These are phyloP conservation scores for Psix sp. DNA, from an alignment of 1,140 invertebrate species.

Conservation along the genomic window DNA sequence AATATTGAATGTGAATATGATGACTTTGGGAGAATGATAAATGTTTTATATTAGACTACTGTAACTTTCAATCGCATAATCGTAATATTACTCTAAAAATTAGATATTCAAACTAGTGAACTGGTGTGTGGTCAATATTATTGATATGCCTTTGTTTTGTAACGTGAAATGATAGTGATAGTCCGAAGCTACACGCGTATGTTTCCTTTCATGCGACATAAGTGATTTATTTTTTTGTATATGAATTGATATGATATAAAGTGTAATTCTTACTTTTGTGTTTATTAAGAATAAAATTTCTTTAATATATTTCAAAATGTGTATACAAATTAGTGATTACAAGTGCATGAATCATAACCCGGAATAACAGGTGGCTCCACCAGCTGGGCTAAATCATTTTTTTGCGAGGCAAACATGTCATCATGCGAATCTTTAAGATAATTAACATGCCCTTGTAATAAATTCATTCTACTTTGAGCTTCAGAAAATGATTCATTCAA, in stretches of 20 bases:
- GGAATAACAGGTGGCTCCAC: constrained; percentile 19
- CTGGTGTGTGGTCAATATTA: no score
- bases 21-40: no score
- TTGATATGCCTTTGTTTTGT: no score
- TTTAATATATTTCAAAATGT: constrained; percentile 47
- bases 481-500: constrained; percentile 83
- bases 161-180: no score
- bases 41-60: no score
- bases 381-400: constrained; percentile 46
- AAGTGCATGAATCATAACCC: constrained; percentile 70
- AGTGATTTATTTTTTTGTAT: constrained; percentile 44
- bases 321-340: constrained; percentile 62
- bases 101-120: no score
- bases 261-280: constrained; percentile 39
- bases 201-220: no score
- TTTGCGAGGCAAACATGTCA: constrained; percentile 65
- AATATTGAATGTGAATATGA: no score
- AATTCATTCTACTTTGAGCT: constrained; percentile 81
- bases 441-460: constrained; percentile 81
- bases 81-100: no score
- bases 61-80: no score
- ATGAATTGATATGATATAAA: constrained; percentile 36
- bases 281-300: constrained; percentile 51
- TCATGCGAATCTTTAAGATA: constrained; percentile 79
- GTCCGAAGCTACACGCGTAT: no score